Evolutionary conservation across 2,888 invertebrate species (phyloP), one percentile per base, ranked within the genome.

Genomic region (Drosophila prolongata): DNA sequence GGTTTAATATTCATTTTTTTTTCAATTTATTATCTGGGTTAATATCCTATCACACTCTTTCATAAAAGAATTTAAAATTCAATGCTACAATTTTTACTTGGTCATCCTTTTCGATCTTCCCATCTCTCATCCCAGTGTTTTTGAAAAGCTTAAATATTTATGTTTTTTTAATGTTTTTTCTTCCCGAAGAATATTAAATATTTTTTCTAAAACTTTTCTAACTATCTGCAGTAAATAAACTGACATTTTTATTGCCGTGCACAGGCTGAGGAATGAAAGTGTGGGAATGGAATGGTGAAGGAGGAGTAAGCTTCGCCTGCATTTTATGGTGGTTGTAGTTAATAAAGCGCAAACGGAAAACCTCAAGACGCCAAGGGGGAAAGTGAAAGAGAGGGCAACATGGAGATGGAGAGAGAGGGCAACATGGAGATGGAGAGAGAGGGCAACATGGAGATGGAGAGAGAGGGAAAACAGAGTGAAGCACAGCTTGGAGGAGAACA

Each of bases 301-400:
- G 9, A 55, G 30, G 43, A 52, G 58, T 16, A 54, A 44, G 55
- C 56, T 35, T 46, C 35, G 60, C 72, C 76, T 82, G 87, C 82
- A 85, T 46, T 81, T 87, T 78, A 86, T 85, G 78, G 65, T 65
- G 58, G 68, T 59, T 77, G 83, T 76, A 80, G 80, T 83, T 85
- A 83, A 86, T 85, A 88, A 80, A 88, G 76, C 71, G 75, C 71
- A 64, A 76, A 54, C 70, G 76, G 71, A 74, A 76, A 72, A 70
- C 83, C 80, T 46, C 78, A 78, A 75, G 70, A 60, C 24, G 37
- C 49, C 6, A 30, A n/a, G 9, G n/a, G 35, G 19, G 6, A 14
- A 11, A 13, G 10, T 9, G 37, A 38, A 30, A 16, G 27, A 27
- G 37, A 47, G 2, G 38, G n/a, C 19, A n/a, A 40, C 27, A 34